Evolutionary conservation across 2,888 invertebrate genomes (phyloP).

Genomic region (Caenorhabditis doughertyi): DNA sequence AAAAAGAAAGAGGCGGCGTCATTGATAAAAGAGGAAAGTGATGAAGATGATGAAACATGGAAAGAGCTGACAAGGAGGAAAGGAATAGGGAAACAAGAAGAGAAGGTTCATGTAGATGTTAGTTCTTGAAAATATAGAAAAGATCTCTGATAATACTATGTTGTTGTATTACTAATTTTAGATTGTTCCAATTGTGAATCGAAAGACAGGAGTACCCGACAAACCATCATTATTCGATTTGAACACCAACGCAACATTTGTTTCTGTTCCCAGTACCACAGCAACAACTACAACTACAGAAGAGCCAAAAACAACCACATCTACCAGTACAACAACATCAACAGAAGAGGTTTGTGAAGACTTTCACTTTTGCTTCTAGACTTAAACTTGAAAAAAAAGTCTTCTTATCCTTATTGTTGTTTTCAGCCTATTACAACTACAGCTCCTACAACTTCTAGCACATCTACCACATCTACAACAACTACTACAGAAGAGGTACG

Average conservation of each 20-base stretch:
- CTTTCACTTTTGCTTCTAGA: too few relatives aligned
- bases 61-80: conserved; percentile 31
- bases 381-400: too few relatives aligned
- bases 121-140: conserved; percentile 10
- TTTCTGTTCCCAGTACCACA: conserved; percentile 9
- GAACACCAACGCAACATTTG: conserved; percentile 5
- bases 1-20: conserved; percentile 32
- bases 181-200: conserved; percentile 59
- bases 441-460: neutral
- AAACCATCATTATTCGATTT: conserved; percentile 3
- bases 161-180: neutral
- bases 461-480: neutral
- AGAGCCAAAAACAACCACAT: conserved; percentile 11
- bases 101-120: conserved; percentile 63
- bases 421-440: too few relatives aligned
- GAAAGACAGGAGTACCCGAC: conserved; percentile 57
- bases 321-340: conserved; percentile 3
- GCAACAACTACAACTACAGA: conserved; percentile 34
- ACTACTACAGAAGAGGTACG: neutral
- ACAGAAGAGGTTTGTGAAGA: conserved; percentile 28
- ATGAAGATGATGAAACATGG: conserved; percentile 33
- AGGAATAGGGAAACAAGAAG: conserved; percentile 16
- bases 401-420: too few relatives aligned
- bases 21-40: conserved; percentile 29
- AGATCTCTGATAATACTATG: neutral